phyloP scores from a whole-genome alignment of 2,797 vertebrate species.

The Karalla daura region DNA sequence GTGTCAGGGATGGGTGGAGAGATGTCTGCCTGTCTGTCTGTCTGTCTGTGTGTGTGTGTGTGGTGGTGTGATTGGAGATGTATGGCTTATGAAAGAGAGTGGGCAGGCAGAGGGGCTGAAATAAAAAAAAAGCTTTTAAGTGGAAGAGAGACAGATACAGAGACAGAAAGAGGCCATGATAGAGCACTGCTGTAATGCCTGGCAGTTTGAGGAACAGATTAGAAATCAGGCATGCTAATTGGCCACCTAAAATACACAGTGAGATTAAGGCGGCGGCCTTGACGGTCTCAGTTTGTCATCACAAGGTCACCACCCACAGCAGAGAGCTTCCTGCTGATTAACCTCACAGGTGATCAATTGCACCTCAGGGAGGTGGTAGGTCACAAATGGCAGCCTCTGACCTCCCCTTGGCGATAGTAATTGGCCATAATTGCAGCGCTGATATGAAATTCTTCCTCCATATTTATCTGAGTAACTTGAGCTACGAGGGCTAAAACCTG shows the following conservation, averaged over 20 bases:
- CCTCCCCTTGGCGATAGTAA: slow-evolving; percentile 35
- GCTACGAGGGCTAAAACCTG: neutral
- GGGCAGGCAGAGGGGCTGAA: neutral
- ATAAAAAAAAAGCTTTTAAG: slow-evolving; percentile 2
- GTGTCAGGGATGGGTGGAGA: slow-evolving; percentile 35
- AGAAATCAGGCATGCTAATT: slow-evolving; percentile 62
- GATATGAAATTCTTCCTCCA: slow-evolving; percentile 34
- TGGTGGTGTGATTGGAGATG: neutral
- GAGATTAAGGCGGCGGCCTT: slow-evolving; percentile 35
- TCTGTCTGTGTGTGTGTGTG: no score
- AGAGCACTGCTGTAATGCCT: slow-evolving; percentile 12
- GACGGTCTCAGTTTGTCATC: slow-evolving; percentile 67
- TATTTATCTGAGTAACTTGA: neutral
- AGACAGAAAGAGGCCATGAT: slow-evolving; percentile 15
- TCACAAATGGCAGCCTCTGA: slow-evolving; percentile 17
- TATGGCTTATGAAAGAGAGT: neutral
- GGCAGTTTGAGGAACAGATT: slow-evolving; percentile 37
- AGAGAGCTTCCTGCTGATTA: slow-evolving; percentile 61
- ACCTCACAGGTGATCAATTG: slow-evolving; percentile 58
- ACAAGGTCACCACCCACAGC: slow-evolving; percentile 40
- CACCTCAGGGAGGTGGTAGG: slow-evolving; percentile 50
- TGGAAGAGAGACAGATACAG: neutral
- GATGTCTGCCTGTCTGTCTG: slow-evolving; percentile 7
- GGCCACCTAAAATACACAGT: slow-evolving; percentile 48
- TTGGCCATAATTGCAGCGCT: slow-evolving; percentile 43